phyloP scores from a whole-genome alignment of 2,797 vertebrate species.

The Sebastolobus alascanus region DNA sequence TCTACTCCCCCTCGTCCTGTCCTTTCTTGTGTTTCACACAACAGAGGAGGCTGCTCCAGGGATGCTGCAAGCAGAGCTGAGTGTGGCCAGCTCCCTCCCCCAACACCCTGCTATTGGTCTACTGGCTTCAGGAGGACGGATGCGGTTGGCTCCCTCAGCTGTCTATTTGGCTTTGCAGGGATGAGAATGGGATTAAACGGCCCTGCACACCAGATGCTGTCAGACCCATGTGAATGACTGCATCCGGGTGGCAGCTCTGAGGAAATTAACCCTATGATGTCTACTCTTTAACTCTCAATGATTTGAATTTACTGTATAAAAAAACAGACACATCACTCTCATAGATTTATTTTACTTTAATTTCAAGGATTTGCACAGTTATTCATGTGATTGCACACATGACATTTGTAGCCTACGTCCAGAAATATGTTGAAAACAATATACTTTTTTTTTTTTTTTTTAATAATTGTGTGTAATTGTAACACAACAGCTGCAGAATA shows the following conservation, averaged over 20 bases:
- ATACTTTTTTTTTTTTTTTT: neutral
- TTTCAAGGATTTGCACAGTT: slow-evolving; percentile 18
- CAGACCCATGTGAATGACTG: slow-evolving; percentile 78
- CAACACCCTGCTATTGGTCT: slow-evolving; percentile 75
- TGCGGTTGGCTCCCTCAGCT: slow-evolving; percentile 75
- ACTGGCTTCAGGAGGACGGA: slow-evolving; percentile 47
- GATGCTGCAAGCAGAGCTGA: slow-evolving; percentile 86
- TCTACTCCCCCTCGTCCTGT: slow-evolving; percentile 57
- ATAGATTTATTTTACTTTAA: slow-evolving; percentile 4
- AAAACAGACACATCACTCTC: neutral
- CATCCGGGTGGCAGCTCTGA: slow-evolving; percentile 81
- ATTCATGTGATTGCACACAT: neutral
- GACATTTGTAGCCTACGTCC: neutral
- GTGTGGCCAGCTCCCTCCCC: slow-evolving; percentile 72
- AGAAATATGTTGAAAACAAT: neutral
- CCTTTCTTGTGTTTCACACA: slow-evolving; percentile 80
- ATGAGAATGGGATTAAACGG: slow-evolving; percentile 84
- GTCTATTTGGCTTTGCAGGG: slow-evolving; percentile 81
- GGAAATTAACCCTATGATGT: slow-evolving; percentile 83
- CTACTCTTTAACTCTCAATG: slow-evolving; percentile 21
- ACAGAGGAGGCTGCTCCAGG: slow-evolving; percentile 75
- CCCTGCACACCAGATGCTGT: slow-evolving; percentile 83
- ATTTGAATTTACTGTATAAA: slow-evolving; percentile 3
- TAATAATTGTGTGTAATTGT: slow-evolving; percentile 6
- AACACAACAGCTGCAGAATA: slow-evolving; percentile 5